These are phyloP conservation scores for Rhagoletis pomonella DNA, from an alignment of 1,140 invertebrate species.

Conservation along the genomic window DNA sequence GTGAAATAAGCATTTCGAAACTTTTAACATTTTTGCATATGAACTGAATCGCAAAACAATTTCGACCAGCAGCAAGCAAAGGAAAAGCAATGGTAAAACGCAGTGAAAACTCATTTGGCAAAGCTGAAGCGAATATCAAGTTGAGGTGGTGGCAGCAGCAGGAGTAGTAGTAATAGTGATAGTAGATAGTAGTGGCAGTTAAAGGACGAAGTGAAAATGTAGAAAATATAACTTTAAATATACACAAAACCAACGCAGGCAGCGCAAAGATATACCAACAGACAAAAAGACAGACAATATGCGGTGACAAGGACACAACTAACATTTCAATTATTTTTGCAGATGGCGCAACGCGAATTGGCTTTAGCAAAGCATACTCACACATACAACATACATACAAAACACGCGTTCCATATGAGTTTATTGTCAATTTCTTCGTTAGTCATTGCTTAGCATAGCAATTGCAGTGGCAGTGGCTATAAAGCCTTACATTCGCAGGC, in stretches of 20 bases:
- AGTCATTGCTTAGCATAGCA: not conserved
- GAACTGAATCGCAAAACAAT: slow-evolving; percentile 41
- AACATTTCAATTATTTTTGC: slow-evolving; percentile 51
- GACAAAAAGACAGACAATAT: not conserved
- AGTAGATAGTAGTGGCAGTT: not conserved
- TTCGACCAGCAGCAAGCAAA: slow-evolving; percentile 31
- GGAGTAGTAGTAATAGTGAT: not conserved
- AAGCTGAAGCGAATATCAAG: not conserved
- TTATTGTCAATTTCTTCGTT: slow-evolving; percentile 44
- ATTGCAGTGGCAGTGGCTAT: not conserved
- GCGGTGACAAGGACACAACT: slow-evolving; percentile 46
- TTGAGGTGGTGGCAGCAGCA: not conserved
- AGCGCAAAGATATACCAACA: not conserved
- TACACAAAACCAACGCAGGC: not conserved
- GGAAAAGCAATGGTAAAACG: not conserved
- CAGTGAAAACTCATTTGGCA: slow-evolving; percentile 31
- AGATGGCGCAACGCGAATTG: slow-evolving; percentile 41
- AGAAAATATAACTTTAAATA: slow-evolving; percentile 38
- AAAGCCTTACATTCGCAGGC: slow-evolving; percentile 16
- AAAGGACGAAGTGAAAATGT: slow-evolving; percentile 26
- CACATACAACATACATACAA: not conserved
- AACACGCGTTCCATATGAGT: not conserved
- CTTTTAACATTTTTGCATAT: slow-evolving; percentile 50
- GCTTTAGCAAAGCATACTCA: not conserved
- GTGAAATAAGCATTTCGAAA: slow-evolving; percentile 40